Evolutionary conservation across 1,140 invertebrate species (phyloP).

Genomic region (Aleiodes sp.): DNA sequence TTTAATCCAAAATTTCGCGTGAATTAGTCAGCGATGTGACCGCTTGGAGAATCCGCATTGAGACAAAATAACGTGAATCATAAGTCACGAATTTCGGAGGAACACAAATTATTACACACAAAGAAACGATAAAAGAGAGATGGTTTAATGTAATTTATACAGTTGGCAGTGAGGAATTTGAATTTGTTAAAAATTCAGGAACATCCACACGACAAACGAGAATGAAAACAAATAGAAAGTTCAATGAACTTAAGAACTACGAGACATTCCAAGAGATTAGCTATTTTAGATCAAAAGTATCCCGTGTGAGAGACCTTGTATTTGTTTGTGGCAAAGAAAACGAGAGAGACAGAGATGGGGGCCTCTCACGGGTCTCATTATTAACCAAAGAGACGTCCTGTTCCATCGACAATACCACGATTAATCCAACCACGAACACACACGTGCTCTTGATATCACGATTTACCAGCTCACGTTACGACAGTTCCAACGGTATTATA

Average conservation of each 20-base stretch:
- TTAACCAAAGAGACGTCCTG: constrained; percentile 13
- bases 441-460: constrained; percentile 7
- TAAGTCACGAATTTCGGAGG: too few species aligned
- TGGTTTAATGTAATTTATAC: too few species aligned
- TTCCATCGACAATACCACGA: constrained; percentile 15
- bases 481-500: constrained; percentile 9
- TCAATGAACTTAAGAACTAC: not conserved
- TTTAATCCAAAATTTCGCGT: too few species aligned
- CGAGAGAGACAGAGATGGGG: too few species aligned
- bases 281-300: constrained; percentile 13
- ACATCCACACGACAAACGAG: not conserved
- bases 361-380: constrained; percentile 28
- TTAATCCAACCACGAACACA: not conserved
- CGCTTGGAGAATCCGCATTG: too few species aligned
- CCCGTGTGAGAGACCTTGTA: constrained; percentile 1
- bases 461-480: constrained; percentile 3
- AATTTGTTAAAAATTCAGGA: not conserved
- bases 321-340: not conserved
- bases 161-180: too few species aligned
- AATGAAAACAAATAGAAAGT: constrained; percentile 22
- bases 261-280: not conserved
- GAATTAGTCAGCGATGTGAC: too few species aligned
- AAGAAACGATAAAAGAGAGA: too few species aligned
- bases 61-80: too few species aligned
- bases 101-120: too few species aligned